Evolutionary conservation across 2,797 vertebrate species (phyloP).

Genomic region (Monodelphis domestica): DNA sequence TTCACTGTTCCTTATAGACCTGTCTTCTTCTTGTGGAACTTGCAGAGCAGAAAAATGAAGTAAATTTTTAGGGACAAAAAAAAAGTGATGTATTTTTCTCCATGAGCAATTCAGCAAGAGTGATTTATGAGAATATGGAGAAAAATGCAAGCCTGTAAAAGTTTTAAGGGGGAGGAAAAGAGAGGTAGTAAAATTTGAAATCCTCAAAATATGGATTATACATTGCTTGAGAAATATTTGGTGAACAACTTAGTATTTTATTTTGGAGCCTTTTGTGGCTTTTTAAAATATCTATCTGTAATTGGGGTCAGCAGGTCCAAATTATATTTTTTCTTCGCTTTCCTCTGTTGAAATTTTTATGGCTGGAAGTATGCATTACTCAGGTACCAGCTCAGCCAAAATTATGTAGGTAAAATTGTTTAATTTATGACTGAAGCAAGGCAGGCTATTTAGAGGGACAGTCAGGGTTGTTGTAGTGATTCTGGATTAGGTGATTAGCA

Average conservation of each 20-base stretch:
- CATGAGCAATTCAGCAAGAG: conserved; percentile 31
- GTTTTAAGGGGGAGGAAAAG: conserved; percentile 40
- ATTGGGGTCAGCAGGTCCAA: conserved; percentile 35
- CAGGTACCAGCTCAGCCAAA: background rate
- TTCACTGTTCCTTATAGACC: background rate
- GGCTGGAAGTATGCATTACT: background rate
- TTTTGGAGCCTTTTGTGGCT: conserved; percentile 27
- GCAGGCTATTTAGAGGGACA: background rate
- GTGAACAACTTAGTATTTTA: conserved; percentile 34
- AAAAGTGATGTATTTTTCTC: conserved; percentile 17
- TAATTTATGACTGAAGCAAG: conserved; percentile 1
- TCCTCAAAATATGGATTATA: conserved; percentile 55
- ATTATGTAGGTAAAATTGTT: background rate
- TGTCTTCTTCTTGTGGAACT: background rate
- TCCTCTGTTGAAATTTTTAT: conserved; percentile 18
- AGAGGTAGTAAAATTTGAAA: conserved; percentile 55
- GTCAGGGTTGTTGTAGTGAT: background rate
- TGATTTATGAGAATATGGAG: conserved; percentile 51
- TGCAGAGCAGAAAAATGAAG: conserved; percentile 26
- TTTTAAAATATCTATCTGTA: conserved; percentile 21
- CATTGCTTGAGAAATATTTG: conserved; percentile 54
- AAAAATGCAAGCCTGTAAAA: conserved; percentile 52
- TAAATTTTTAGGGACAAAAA: conserved; percentile 1
- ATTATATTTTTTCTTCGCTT: conserved; percentile 24
- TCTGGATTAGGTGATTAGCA: background rate